Evolutionary conservation across 2,113 vertebrate species (phyloP), one percentile per base, ranked within the genome.

Genomic region (Pelusios castaneus): DNA sequence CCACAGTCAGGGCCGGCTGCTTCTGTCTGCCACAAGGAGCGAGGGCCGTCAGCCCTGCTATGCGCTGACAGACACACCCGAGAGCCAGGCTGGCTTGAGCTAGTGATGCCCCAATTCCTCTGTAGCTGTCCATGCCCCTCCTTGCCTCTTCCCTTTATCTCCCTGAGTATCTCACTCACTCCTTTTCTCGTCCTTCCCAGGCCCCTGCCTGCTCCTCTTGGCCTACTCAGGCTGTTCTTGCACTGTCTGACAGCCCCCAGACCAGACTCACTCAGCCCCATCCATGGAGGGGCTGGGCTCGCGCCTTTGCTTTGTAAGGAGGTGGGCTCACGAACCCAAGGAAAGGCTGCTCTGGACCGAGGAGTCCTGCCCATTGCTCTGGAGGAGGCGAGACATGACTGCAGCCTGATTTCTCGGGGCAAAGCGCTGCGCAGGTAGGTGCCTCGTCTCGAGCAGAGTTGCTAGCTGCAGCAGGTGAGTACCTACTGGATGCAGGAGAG

Each of bases 51-150:
- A 91, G 91, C 96, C 90, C 95, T 92, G 0, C 0, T 54, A 89
- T 93, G 96, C 1, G 97, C 87, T 97, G 97, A 97, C 96, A 97
- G 96, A 96, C 0, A 7, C 70, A 89, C 82, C 24, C 3, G 0
- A 67, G 67, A n/a, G 2, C 87, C 77, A 89, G 82, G 56, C 89
- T 90, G 90, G 75, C 1, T 0, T 86, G 84, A 75, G 88, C 95
- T 90, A 92, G 96, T 96, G 97, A 88, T 92, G 92, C 82, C 89
- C 78, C n/a, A 91, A 91, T 96, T 93, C 54, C 76, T 95, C 38
- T 87, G 95, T 97, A 97, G 97, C 96, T 92, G 88, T 17, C 38
- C 85, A 77, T 91, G 45, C 3, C 83, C 60, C 92, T 95, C 91
- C 88, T 93, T 92, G 91, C 95, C 90, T 80, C 82, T 93, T 87